Percentiles rank a stretch among this genome's conserved stretches.
These are phyloP conservation scores for Chauna torquata DNA, from an alignment of 2,113 vertebrate genomes.

Conservation along the genomic window DNA sequence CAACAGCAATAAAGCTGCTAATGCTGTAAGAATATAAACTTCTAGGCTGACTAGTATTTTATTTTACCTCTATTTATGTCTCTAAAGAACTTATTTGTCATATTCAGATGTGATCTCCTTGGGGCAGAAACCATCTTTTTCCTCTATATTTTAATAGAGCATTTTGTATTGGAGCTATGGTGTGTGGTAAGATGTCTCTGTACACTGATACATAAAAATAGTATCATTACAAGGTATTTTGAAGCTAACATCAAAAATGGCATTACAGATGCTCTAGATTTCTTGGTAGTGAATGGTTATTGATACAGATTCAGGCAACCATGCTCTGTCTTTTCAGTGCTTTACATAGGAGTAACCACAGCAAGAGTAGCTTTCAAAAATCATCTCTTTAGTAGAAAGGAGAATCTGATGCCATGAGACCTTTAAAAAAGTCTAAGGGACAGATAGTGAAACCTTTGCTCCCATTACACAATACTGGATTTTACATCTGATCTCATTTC, in stretches of 20 bases:
- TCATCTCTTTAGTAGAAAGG: not conserved
- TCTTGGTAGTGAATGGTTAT: not conserved
- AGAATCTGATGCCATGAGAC: not conserved
- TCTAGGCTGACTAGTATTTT: not conserved
- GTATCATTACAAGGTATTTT: not conserved
- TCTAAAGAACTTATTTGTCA: not conserved
- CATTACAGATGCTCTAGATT: not conserved
- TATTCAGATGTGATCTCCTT: not conserved
- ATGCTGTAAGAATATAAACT: not conserved
- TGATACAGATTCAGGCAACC: not conserved
- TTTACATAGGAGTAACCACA: not conserved
- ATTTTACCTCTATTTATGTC: not conserved
- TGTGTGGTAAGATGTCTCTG: not conserved
- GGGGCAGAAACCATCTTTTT: not conserved
- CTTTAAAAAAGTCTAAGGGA: not conserved
- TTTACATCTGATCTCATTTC: constrained; percentile 15
- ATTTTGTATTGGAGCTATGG: not conserved
- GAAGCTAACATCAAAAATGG: not conserved
- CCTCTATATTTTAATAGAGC: not conserved
- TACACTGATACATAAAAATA: not conserved
- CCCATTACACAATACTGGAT: not conserved
- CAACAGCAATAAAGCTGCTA: not conserved
- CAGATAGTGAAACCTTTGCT: not conserved
- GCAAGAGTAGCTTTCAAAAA: not conserved
- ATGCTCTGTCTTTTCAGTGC: not conserved